phyloP scores from a whole-genome alignment of 2,797 vertebrate genomes.

The Sebastiscus albofasciatus region DNA sequence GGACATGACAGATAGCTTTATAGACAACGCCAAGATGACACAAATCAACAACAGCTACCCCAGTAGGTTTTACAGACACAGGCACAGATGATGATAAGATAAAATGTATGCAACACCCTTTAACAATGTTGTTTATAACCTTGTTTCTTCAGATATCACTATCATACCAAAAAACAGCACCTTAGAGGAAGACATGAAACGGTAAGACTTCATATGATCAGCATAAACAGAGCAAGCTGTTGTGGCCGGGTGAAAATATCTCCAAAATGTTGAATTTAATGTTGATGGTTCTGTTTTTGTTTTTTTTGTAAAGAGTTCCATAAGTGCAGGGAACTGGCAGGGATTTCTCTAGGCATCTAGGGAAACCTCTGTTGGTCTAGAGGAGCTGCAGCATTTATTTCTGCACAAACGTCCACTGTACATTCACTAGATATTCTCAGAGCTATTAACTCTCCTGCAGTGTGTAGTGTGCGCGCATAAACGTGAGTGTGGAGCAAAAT shows the following conservation, averaged over 20 bases:
- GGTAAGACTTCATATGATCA: conserved; percentile 56
- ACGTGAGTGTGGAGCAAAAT: no score
- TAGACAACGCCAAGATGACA: background rate
- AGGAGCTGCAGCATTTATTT: no score
- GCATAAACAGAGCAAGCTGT: background rate
- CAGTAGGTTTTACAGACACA: conserved; percentile 66
- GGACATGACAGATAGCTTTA: conserved; percentile 92
- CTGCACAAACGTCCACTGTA: no score
- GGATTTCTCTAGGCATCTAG: background rate
- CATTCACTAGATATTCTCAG: no score
- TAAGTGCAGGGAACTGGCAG: background rate
- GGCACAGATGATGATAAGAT: background rate
- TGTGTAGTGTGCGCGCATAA: no score
- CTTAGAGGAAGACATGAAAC: conserved; percentile 70
- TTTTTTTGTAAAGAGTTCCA: no score
- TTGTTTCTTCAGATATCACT: background rate
- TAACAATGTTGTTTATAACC: background rate
- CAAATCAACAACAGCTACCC: conserved; percentile 43
- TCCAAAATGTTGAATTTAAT: background rate
- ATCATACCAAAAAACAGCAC: no score
- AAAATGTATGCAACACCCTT: no score
- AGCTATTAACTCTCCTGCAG: no score
- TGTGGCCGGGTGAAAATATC: background rate
- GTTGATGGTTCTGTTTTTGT: background rate
- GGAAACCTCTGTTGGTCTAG: no score